Conservation (phyloP, 2,797 vertebrate species). For the Rhodeus uyekii region DNA sequence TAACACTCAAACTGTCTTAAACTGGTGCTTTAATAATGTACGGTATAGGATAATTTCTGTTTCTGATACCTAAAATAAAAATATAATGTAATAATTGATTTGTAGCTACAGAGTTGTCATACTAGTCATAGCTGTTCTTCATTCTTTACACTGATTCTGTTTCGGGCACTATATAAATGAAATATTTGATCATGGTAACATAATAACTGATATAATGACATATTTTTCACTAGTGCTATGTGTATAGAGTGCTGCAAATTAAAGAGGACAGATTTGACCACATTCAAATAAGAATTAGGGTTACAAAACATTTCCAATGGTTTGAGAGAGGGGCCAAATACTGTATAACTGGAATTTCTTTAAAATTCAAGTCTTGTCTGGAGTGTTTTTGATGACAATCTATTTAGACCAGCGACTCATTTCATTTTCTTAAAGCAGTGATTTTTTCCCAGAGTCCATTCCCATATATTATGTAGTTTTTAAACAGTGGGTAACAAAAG, state of each 20-base stretch:
- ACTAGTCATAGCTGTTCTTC: not conserved
- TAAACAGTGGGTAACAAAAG: conserved; percentile 37
- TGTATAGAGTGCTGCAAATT: not conserved
- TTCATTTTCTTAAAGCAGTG: conserved; percentile 22
- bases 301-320: not conserved
- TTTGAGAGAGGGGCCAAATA: not conserved
- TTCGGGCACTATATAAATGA: not conserved
- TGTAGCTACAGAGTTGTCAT: not conserved
- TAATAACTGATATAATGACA: not conserved
- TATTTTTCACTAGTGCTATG: not conserved
- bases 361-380: conserved; percentile 20
- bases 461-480: conserved; percentile 42
- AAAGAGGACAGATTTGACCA: not conserved
- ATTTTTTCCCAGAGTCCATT: conserved; percentile 26
- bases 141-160: not conserved
- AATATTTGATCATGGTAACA: not conserved
- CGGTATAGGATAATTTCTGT: not conserved
- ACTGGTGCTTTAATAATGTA: not conserved
- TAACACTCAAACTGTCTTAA: not conserved
- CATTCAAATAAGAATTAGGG: not conserved
- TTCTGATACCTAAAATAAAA: not conserved
- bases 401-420: conserved; percentile 17
- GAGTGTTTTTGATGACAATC: conserved; percentile 20
- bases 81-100: not conserved
- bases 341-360: not conserved